A percentile compares a stretch with the other conserved stretches of the same genome.
Evolutionary conservation across 2,888 invertebrate species (phyloP).

Genomic region (Pherbina coryleti): DNA sequence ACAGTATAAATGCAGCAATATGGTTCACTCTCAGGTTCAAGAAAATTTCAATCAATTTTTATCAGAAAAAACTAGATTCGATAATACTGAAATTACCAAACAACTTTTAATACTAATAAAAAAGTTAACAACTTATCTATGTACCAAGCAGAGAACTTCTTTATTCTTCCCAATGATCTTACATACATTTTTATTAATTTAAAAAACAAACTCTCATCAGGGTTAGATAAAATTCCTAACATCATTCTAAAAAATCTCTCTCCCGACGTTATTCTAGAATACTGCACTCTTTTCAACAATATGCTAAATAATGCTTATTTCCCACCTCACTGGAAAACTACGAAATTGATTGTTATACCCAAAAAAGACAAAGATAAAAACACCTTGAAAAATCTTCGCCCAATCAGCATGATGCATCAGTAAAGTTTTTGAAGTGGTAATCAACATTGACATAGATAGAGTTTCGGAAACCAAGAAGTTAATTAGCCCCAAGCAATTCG

Average conservation of each 20-base stretch:
- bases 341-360: not conserved
- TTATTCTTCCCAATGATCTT: not conserved
- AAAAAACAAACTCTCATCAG: not conserved
- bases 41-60: not conserved
- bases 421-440: not conserved
- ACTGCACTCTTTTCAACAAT: conserved; percentile 6
- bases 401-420: conserved; percentile 24
- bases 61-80: not conserved
- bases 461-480: not conserved
- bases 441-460: not conserved
- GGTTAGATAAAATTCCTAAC: not conserved
- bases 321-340: conserved; percentile 8
- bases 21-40: not conserved
- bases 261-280: too few species aligned
- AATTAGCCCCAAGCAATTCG: conserved; percentile 3
- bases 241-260: not conserved
- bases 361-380: conserved; percentile 19
- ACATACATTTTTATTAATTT: not conserved
- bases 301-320: conserved; percentile 23
- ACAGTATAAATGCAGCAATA: not conserved
- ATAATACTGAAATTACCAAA: not conserved
- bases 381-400: not conserved
- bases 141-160: not conserved
- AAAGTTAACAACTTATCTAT: not conserved
- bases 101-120: not conserved